phyloP scores from a whole-genome alignment of 92 coral and sea anemone species.

The Umimayanthus kanabou region DNA sequence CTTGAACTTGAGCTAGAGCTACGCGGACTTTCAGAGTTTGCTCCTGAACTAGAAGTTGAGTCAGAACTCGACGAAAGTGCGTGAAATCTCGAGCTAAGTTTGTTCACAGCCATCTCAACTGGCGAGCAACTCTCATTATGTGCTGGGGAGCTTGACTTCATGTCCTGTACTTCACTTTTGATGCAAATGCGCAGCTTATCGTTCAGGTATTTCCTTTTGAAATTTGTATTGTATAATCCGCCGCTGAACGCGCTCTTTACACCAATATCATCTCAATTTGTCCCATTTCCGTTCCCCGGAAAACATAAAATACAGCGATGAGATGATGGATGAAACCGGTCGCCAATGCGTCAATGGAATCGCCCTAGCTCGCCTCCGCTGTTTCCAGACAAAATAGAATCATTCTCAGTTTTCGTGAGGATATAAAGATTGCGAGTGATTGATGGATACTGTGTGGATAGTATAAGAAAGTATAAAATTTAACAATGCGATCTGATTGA shows the following conservation, averaged over 20 bases:
- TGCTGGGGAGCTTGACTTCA: constrained; percentile 7
- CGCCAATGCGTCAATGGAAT: neutral
- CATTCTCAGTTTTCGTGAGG: constrained; percentile 1
- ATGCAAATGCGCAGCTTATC: constrained; percentile 4
- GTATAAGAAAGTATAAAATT: neutral
- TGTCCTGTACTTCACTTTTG: neutral
- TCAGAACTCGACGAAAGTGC: constrained; percentile 13
- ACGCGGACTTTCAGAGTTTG: neutral
- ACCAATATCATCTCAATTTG: constrained; percentile 20
- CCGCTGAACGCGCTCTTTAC: constrained; percentile 6
- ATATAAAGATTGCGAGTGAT: constrained; percentile 9
- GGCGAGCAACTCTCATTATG: constrained; percentile 14
- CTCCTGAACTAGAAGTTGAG: neutral
- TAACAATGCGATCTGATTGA: constrained; percentile 18
- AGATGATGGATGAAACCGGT: neutral
- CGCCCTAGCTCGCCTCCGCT: neutral
- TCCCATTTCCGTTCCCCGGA: constrained; percentile 29
- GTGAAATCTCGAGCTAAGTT: constrained; percentile 14
- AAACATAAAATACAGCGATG: neutral
- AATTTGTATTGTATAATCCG: neutral
- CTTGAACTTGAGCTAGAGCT: constrained; percentile 26
- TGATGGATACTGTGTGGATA: constrained; percentile 9
- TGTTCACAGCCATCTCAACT: constrained; percentile 1
- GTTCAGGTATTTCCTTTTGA: constrained; percentile 11
- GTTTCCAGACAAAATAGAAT: constrained; percentile 11